Percentiles rank a stretch among this genome's conserved stretches.
Evolutionary conservation across 1,140 invertebrate genomes (phyloP).

Genomic region (Drosophila melanogaster): DNA sequence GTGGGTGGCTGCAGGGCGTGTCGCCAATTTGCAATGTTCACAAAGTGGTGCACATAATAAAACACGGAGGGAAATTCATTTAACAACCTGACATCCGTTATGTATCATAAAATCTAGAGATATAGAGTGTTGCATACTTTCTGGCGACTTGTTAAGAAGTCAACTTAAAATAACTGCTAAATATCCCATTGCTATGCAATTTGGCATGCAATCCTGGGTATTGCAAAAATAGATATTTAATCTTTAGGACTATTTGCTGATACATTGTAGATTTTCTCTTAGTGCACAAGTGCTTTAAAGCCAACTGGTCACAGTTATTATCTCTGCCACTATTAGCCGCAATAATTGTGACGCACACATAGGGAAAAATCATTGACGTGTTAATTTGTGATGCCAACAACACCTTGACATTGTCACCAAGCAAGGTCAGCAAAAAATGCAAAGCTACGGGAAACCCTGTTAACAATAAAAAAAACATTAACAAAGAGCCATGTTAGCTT

Average conservation of each 20-base stretch:
- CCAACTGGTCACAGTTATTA: slow-evolving; percentile 4
- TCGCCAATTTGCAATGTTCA: slow-evolving; percentile 18
- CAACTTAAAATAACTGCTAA: not conserved
- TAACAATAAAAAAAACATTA: too few relatives aligned
- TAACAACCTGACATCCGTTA: not conserved
- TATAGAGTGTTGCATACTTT: not conserved
- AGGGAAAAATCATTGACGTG: not conserved
- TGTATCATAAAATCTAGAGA: not conserved
- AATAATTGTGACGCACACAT: slow-evolving; percentile 2
- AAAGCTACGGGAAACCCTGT: too few relatives aligned
- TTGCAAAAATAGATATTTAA: not conserved
- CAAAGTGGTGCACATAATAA: not conserved
- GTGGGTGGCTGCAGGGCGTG: slow-evolving; percentile 5
- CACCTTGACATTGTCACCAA: slow-evolving; percentile 30
- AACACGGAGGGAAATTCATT: not conserved
- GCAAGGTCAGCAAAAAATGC: not conserved
- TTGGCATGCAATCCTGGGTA: not conserved
- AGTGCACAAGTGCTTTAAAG: not conserved
- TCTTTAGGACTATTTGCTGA: not conserved
- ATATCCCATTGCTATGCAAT: not conserved
- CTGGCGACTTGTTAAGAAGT: not conserved
- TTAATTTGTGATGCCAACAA: slow-evolving; percentile 34
- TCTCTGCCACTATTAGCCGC: slow-evolving; percentile 3
- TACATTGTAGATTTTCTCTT: not conserved
- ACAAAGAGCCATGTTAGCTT: too few relatives aligned